phyloP scores from a whole-genome alignment of 2,113 vertebrate genomes.

The Lontra canadensis region DNA sequence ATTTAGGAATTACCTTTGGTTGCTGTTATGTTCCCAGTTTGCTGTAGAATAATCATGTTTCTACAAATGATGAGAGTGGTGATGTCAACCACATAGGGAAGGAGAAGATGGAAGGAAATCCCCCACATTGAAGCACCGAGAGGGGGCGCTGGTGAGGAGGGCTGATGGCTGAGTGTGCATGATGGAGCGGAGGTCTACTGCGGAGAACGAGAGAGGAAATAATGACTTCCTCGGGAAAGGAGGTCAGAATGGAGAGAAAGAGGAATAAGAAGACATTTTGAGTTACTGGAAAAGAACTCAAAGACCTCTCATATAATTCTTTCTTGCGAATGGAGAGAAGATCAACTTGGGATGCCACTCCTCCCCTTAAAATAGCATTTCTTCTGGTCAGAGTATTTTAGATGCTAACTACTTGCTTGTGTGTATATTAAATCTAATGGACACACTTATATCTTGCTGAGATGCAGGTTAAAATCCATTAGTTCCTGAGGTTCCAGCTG shows the following conservation, averaged over 20 bases:
- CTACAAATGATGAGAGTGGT: background rate
- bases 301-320: background rate
- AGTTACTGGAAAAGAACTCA: slow-evolving; percentile 16
- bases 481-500: background rate
- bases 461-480: slow-evolving; percentile 51
- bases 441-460: slow-evolving; percentile 15
- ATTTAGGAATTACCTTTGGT: background rate
- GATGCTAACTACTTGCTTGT: slow-evolving; percentile 18
- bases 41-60: background rate
- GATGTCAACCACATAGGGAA: background rate
- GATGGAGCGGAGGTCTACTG: background rate
- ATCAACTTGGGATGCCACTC: background rate
- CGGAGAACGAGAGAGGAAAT: background rate
- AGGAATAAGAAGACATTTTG: background rate
- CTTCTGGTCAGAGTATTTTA: slow-evolving; percentile 39
- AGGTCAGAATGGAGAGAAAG: background rate
- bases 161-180: background rate
- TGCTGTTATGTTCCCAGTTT: background rate
- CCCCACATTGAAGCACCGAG: background rate
- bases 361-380: slow-evolving; percentile 7
- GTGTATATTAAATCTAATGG: slow-evolving; percentile 43
- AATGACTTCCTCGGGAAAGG: background rate
- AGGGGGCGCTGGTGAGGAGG: background rate
- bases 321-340: slow-evolving; percentile 24
- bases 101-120: background rate